These are phyloP conservation scores for Entelurus aequoreus DNA, from an alignment of 2,113 vertebrate genomes.

Conservation along the genomic window DNA sequence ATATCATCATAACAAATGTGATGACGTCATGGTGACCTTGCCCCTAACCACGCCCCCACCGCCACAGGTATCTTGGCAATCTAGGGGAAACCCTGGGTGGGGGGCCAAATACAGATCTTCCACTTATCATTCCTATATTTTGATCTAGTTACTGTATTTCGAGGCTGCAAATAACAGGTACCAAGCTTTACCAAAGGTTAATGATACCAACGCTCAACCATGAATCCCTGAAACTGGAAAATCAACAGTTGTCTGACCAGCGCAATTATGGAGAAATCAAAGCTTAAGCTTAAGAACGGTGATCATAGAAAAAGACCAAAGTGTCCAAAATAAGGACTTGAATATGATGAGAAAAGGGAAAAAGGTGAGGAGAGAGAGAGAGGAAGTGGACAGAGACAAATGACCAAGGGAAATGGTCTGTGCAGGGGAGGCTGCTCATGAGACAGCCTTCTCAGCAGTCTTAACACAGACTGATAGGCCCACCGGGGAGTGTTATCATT, in stretches of 20 bases:
- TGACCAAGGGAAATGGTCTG: conserved; percentile 53
- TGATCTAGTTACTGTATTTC: no score
- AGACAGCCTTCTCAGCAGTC: conserved; percentile 54
- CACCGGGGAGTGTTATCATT: conserved; percentile 28
- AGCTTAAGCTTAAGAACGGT: background rate
- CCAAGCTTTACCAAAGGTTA: background rate
- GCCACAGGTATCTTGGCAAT: no score
- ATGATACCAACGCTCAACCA: background rate
- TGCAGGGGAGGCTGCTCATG: conserved; percentile 42
- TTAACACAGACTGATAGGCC: conserved; percentile 63
- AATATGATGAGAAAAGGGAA: conserved; percentile 35
- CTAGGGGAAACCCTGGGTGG: no score
- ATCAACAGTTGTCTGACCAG: background rate
- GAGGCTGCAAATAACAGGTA: no score
- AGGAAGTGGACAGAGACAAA: conserved; percentile 64
- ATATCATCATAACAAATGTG: no score
- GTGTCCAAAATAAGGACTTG: conserved; percentile 43
- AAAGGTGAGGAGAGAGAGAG: conserved; percentile 26
- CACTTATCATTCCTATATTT: no score
- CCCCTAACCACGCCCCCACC: no score
- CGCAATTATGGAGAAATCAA: background rate
- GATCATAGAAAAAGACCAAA: conserved; percentile 44
- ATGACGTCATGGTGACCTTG: no score
- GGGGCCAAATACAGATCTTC: no score
- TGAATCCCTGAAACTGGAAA: background rate